Base-by-base conservation (phyloP, 1,140 invertebrate genomes). In the Drosophila virilis region DNA sequence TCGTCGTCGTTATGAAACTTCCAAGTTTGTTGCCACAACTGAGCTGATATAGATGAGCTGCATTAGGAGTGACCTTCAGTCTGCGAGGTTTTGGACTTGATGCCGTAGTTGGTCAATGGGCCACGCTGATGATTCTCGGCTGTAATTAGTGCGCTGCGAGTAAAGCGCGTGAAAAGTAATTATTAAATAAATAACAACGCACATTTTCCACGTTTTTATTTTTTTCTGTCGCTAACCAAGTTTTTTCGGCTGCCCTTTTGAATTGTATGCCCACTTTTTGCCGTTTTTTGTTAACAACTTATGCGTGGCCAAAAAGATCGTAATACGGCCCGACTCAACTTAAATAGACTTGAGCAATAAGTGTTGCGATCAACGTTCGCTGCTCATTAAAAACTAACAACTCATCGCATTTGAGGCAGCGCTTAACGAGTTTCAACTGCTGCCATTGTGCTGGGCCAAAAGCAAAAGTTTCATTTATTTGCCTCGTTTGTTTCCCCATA, bases 251-350 rank as follows among this genome's bases (percentile, higher is more conserved):
- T 48, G 38, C 35, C 15, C 46, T 66, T 72, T 72, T 72, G 22
- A 66, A 72, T 72, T 66, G 54, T 59, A 17, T 52, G 65, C 43
- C 42, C 22, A 22, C 9, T 71, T 55, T 50, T 35, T 55, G 13
- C 33, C 17, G 12, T 17, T 17, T 52, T 45, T 59, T 59, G 50
- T 48, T 43, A 32, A 52, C 38, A 74, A 76, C 59, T 80, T 81
- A 70, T 79, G 80, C 80, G 77, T 83, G 77, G 80, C 80, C 77
- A 84, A 77, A 83, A 70, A 77, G 64, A 77, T 84, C 77, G 70
- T 80, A 80, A 84, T 83, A 60, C 64, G 54, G 54, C 60, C 61
- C 68, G 61, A 72, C 57, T 55, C 64, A 72, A 61, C 65, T 78
- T 17, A 35, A 54, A 37, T 69, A 74, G 77, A 69, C 46, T 58